These are phyloP conservation scores for Lasioglossum lativentre DNA, from an alignment of 2,888 invertebrate genomes.

Conservation along the genomic window DNA sequence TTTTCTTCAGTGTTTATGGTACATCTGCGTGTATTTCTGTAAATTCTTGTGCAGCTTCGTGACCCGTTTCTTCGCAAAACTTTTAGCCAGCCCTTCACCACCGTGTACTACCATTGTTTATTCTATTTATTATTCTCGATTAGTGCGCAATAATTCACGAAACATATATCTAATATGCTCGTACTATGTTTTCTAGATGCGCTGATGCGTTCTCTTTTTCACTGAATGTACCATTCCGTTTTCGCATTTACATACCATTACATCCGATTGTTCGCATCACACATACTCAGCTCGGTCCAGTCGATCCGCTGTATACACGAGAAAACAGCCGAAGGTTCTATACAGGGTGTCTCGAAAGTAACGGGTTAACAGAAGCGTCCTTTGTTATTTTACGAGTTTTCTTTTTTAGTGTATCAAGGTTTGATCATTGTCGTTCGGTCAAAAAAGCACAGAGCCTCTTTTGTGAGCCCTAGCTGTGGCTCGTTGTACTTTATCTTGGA, in stretches of 20 bases:
- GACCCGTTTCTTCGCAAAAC: conserved; percentile 51
- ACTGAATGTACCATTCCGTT: conserved; percentile 53
- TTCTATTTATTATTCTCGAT: conserved; percentile 51
- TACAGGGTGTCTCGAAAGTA: neutral
- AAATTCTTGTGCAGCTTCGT: conserved; percentile 49
- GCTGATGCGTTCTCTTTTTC: conserved; percentile 44
- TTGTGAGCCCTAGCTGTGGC: neutral
- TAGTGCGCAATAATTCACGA: conserved; percentile 70
- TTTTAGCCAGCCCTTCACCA: conserved; percentile 22
- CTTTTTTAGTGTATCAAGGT: neutral
- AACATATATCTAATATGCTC: conserved; percentile 28
- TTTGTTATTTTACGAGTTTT: neutral
- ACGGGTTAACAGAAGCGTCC: neutral
- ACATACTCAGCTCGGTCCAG: conserved; percentile 56
- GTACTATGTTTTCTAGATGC: conserved; percentile 53
- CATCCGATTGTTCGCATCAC: conserved; percentile 46
- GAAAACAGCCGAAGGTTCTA: neutral
- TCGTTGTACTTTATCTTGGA: neutral
- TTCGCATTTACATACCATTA: conserved; percentile 55
- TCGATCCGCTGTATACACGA: conserved; percentile 55
- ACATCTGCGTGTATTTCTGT: conserved; percentile 39
- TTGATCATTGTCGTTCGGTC: neutral
- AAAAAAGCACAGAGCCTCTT: no score
- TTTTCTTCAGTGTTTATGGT: conserved; percentile 35
- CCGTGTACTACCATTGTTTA: neutral